These are phyloP conservation scores for Xenentodon cancila DNA, from an alignment of 2,797 vertebrate species.

Conservation along the genomic window DNA sequence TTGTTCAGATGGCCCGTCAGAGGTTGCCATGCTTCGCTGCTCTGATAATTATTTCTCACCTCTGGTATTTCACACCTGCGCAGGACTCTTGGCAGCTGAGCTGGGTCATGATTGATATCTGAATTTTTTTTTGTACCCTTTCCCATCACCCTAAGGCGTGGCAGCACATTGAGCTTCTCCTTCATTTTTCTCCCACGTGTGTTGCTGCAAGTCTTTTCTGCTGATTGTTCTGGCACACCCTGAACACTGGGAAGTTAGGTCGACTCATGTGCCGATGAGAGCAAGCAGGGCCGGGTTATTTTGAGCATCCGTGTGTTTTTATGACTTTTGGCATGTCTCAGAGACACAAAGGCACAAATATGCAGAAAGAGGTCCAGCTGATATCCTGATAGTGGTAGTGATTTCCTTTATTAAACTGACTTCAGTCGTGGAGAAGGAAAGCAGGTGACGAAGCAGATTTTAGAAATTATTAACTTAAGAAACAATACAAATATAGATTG, in stretches of 20 bases:
- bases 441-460: too few relatives aligned
- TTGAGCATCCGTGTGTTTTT: too few relatives aligned
- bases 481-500: too few relatives aligned
- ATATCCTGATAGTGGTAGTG: too few relatives aligned
- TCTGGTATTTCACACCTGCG: slow-evolving; percentile 82
- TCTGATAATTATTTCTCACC: slow-evolving; percentile 76
- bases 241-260: slow-evolving; percentile 14
- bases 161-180: slow-evolving; percentile 74
- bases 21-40: slow-evolving; percentile 41
- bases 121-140: slow-evolving; percentile 50
- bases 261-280: slow-evolving; percentile 3
- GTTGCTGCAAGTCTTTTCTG: slow-evolving; percentile 32
- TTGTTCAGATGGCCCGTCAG: slow-evolving; percentile 41
- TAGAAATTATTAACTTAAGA: too few relatives aligned
- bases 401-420: too few relatives aligned
- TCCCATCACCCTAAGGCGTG: slow-evolving; percentile 59
- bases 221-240: slow-evolving; percentile 37
- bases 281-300: too few relatives aligned
- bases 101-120: slow-evolving; percentile 76
- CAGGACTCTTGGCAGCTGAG: slow-evolving; percentile 72
- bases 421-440: too few relatives aligned
- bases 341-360: too few relatives aligned
- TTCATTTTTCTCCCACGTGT: slow-evolving; percentile 44
- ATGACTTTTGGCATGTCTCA: too few relatives aligned
- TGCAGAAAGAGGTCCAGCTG: too few relatives aligned